Percentiles rank a stretch among this genome's conserved stretches.
phyloP scores from a whole-genome alignment of 2,113 vertebrate species.

The Glaucomys volans region DNA sequence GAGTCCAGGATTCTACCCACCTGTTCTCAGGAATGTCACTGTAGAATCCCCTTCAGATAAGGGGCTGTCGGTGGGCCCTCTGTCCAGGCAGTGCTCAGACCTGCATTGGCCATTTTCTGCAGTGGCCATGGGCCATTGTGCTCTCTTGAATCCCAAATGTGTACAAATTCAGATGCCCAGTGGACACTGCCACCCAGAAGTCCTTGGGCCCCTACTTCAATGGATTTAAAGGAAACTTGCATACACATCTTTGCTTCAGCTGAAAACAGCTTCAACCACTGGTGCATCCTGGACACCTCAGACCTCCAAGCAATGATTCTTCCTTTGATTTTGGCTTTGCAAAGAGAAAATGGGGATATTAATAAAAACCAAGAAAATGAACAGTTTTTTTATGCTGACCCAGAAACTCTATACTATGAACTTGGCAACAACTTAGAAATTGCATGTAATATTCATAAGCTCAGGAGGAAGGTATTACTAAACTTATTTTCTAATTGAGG shows the following conservation, averaged over 20 bases:
- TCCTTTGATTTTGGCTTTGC: background rate
- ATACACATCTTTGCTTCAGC: background rate
- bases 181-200: background rate
- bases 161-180: too few species aligned
- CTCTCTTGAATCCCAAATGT: background rate
- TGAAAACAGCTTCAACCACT: background rate
- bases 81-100: too few species aligned
- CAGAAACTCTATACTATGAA: background rate
- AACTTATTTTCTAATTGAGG: background rate
- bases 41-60: background rate
- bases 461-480: background rate
- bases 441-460: background rate
- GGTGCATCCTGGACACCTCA: background rate
- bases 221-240: background rate
- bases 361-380: background rate
- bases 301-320: background rate
- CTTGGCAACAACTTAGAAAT: background rate
- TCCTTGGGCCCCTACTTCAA: background rate
- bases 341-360: background rate
- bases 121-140: background rate
- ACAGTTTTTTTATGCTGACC: background rate
- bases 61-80: too few species aligned
- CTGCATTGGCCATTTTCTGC: background rate
- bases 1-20: background rate
- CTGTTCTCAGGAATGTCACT: background rate